A percentile compares a stretch with the other conserved stretches of the same genome.
Evolutionary conservation across 2,888 invertebrate genomes (phyloP).

Genomic region (Chirona hameri): DNA sequence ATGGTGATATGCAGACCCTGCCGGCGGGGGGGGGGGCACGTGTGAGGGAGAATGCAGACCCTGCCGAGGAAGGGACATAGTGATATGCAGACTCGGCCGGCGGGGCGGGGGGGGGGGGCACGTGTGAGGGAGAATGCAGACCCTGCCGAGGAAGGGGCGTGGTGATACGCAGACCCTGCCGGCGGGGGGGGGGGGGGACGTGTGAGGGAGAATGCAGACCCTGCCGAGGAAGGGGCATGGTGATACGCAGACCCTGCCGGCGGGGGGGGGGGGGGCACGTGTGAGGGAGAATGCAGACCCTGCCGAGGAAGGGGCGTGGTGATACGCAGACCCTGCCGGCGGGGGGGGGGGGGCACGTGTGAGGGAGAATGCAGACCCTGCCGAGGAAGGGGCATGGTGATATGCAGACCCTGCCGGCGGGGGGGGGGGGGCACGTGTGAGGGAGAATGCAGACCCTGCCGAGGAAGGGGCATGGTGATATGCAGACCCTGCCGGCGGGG

Average conservation of each 20-base stretch:
- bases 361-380: conserved; percentile 29
- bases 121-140: conserved; percentile 25
- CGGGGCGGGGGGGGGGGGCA: no score
- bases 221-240: no score
- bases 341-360: no score
- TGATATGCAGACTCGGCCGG: conserved; percentile 49
- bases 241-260: conserved; percentile 50
- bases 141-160: no score
- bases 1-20: conserved; percentile 53
- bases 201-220: conserved; percentile 27
- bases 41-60: conserved; percentile 27
- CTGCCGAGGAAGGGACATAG: no score
- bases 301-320: no score
- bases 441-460: conserved; percentile 30
- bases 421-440: no score
- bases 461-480: conserved; percentile 55
- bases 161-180: conserved; percentile 50
- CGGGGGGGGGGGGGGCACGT: no score
- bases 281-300: conserved; percentile 25
- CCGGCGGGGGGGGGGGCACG: no score
- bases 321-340: conserved; percentile 49
- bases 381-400: conserved; percentile 56
- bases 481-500: conserved; percentile 46
- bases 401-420: conserved; percentile 47
- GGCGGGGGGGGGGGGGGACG: no score